Percentiles rank a stretch among this genome's conserved stretches.
Evolutionary conservation across 1,140 invertebrate genomes (phyloP).

Genomic region (Drosophila novamexicana): DNA sequence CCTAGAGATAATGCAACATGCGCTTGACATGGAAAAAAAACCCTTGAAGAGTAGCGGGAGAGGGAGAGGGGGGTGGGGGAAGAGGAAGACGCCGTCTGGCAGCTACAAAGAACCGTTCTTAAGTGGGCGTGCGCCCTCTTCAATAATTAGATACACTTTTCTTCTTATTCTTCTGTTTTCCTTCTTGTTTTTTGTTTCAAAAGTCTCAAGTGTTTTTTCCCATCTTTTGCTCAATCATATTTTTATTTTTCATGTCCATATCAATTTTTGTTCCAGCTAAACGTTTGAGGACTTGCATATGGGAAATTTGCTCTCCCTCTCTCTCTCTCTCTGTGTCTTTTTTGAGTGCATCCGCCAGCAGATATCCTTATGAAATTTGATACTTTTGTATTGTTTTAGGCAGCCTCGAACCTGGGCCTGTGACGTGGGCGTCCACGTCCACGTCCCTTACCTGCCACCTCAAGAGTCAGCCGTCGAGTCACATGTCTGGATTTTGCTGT

Average conservation of each 20-base stretch:
- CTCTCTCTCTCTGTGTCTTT: constrained; percentile 16
- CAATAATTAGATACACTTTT: constrained; percentile 68
- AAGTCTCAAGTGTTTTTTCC: constrained; percentile 53
- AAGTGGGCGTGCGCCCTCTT: constrained; percentile 63
- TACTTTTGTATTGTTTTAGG: constrained; percentile 61
- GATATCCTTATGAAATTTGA: constrained; percentile 78
- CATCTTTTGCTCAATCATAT: constrained; percentile 21
- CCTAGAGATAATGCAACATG: constrained; percentile 33
- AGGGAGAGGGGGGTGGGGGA: neutral
- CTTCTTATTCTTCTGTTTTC: constrained; percentile 34
- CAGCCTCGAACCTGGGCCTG: constrained; percentile 53
- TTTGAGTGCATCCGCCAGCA: constrained; percentile 45
- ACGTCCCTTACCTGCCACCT: neutral
- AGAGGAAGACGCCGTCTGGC: constrained; percentile 2
- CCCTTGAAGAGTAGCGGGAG: neutral
- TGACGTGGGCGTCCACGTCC: constrained; percentile 49
- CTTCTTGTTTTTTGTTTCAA: constrained; percentile 16
- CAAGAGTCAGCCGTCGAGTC: constrained; percentile 4
- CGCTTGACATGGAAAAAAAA: constrained; percentile 1
- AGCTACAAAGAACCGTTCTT: constrained; percentile 33
- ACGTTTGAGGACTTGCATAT: constrained; percentile 38
- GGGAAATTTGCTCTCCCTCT: constrained; percentile 37
- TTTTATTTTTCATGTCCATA: neutral
- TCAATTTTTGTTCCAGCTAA: constrained; percentile 6
- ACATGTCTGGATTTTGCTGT: neutral